phyloP scores from a whole-genome alignment of 2,888 invertebrate genomes.

The Monopis laevigella region DNA sequence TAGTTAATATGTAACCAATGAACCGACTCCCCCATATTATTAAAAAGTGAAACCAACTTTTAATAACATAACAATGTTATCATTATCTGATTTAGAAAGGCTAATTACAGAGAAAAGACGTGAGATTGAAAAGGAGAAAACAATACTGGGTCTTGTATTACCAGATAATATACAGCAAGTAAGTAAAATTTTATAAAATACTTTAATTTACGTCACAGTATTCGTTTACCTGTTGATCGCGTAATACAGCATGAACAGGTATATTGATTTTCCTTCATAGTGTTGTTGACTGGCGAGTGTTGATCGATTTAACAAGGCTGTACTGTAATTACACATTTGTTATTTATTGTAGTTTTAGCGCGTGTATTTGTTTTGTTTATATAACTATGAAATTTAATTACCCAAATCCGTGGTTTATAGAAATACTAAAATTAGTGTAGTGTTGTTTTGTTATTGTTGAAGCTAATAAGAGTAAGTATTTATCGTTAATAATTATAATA shows the following conservation, averaged over 20 bases:
- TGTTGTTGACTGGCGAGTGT: no score
- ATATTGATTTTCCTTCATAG: conserved; percentile 2
- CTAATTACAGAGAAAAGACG: conserved; percentile 52
- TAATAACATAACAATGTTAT: conserved; percentile 50
- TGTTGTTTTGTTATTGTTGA: no score
- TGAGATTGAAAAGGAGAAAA: conserved; percentile 55
- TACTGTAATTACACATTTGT: no score
- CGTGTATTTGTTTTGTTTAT: no score
- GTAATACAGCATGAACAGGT: no score
- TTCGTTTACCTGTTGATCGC: background rate
- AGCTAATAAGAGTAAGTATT: no score
- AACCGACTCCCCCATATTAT: conserved; percentile 6
- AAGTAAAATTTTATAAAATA: background rate
- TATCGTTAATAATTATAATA: no score
- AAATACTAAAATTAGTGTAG: no score
- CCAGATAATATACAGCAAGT: background rate
- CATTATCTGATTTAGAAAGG: conserved; percentile 45
- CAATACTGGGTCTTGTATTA: conserved; percentile 28
- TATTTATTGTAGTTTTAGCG: no score
- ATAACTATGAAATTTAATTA: no score
- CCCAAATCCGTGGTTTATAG: no score
- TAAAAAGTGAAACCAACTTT: conserved; percentile 12
- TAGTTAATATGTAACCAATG: no score
- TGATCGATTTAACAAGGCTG: conserved; percentile 5
- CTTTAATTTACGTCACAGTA: background rate